These are phyloP conservation scores for Semibalanus balanoides DNA, from an alignment of 1,140 invertebrate genomes.

Conservation along the genomic window DNA sequence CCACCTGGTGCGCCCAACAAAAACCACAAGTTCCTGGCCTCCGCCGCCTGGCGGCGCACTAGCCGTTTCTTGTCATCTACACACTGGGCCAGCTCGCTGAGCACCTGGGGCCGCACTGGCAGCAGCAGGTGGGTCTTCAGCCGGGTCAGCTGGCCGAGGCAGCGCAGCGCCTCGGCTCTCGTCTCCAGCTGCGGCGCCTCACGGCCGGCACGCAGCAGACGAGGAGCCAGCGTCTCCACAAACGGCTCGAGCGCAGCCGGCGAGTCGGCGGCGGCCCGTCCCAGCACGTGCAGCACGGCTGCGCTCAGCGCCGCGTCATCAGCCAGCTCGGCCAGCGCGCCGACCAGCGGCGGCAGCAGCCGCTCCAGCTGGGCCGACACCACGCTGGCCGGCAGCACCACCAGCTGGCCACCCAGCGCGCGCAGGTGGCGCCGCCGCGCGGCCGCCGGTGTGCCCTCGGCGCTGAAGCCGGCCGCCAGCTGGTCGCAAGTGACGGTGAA, in stretches of 20 bases:
- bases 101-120: background rate
- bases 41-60: background rate
- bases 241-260: background rate
- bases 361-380: background rate
- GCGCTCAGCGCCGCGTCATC: background rate
- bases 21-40: background rate
- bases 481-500: background rate
- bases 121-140: background rate
- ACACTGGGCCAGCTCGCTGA: background rate
- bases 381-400: background rate
- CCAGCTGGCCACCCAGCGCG: background rate
- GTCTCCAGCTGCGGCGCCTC: background rate
- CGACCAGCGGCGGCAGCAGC: background rate
- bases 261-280: background rate
- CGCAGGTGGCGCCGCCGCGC: background rate
- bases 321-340: background rate
- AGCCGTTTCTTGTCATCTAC: background rate
- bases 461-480: background rate
- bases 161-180: background rate
- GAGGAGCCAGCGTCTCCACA: background rate
- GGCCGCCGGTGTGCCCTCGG: background rate
- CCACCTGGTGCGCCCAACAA: background rate
- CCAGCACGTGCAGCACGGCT: background rate
- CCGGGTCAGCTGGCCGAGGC: background rate
- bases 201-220: background rate